These are phyloP conservation scores for Cabera pusaria DNA, from an alignment of 2,888 invertebrate genomes.

Conservation along the genomic window DNA sequence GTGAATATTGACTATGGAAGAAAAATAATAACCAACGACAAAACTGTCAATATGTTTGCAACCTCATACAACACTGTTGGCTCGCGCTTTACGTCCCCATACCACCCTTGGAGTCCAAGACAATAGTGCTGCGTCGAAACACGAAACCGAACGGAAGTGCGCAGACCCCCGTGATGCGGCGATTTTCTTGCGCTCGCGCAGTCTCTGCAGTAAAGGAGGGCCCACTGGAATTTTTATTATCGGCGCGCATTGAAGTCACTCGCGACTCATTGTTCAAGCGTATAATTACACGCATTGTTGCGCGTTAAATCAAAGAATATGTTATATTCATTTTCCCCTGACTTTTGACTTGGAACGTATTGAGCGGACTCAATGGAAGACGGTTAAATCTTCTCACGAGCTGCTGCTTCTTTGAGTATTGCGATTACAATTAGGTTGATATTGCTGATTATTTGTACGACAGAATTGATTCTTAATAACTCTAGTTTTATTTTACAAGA, in stretches of 20 bases:
- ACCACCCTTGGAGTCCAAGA: conserved; percentile 65
- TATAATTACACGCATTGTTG: conserved; percentile 79
- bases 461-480: neutral
- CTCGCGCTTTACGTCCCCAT: too few relatives aligned
- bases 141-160: conserved; percentile 77
- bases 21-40: too few relatives aligned
- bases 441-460: neutral
- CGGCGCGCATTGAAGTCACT: conserved; percentile 73
- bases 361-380: conserved; percentile 66
- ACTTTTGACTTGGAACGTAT: conserved; percentile 74
- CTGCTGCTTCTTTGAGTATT: conserved; percentile 49
- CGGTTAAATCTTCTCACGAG: conserved; percentile 82
- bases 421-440: conserved; percentile 5
- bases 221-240: conserved; percentile 62
- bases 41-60: too few relatives aligned
- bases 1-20: too few relatives aligned
- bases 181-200: conserved; percentile 76
- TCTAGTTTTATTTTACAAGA: too few relatives aligned
- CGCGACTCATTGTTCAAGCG: conserved; percentile 72
- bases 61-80: too few relatives aligned
- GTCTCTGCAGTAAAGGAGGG: conserved; percentile 57
- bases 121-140: conserved; percentile 64
- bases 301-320: conserved; percentile 78
- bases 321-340: conserved; percentile 74
- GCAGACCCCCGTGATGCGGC: conserved; percentile 72